Evolutionary conservation across 2,797 vertebrate genomes (phyloP), one percentile per base, ranked within the genome.

Genomic region (Falco cherrug): DNA sequence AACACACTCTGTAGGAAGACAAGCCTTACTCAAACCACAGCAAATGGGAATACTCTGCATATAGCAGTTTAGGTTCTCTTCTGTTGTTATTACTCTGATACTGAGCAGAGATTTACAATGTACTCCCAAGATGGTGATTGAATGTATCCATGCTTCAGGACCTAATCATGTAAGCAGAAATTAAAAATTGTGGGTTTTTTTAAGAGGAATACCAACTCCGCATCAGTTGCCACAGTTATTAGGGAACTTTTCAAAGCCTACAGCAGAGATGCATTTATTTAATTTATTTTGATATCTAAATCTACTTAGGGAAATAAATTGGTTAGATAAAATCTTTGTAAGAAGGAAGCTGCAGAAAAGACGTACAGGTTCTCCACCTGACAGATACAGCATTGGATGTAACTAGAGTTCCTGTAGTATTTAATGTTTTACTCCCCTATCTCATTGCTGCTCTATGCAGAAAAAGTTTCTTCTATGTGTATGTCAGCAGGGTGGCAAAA

Each of bases 81-180:
- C 3, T 47, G 33, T 69, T 69, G 45, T 74, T 94, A 50, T 22
- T 83, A 24, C 50, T 78, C 8, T 71, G 24, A 45, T 51, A 28
- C 79, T 13, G 22, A 87, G 89, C 56, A 74, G 80, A 70, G 64
- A 73, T 95, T 95, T 95, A 88, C 0, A 3, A 47, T 29, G 64
- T 24, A 5, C 67, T 95, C 80, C 80, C 2, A 0, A 22, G 78
- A 13, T 57, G 53, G 19, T 61, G 82, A 91, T 74, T 91, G 83
- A 87, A 77, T 54, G 7, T 48, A 11, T 74, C 60, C 77, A 5
- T 63, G 70, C 88, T 89, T 94, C 90, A 90, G 82, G 77, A 95
- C 88, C 56, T 86, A 74, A 94, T 95, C 56, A 12, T 43, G 26
- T 50, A 61, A 94, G 82, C 77, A 85, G 83, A 67, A 90, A 91